Evolutionary conservation across 2,797 vertebrate species (phyloP), one percentile per base, ranked within the genome.

Genomic region (Gobionotothen gibberifrons): DNA sequence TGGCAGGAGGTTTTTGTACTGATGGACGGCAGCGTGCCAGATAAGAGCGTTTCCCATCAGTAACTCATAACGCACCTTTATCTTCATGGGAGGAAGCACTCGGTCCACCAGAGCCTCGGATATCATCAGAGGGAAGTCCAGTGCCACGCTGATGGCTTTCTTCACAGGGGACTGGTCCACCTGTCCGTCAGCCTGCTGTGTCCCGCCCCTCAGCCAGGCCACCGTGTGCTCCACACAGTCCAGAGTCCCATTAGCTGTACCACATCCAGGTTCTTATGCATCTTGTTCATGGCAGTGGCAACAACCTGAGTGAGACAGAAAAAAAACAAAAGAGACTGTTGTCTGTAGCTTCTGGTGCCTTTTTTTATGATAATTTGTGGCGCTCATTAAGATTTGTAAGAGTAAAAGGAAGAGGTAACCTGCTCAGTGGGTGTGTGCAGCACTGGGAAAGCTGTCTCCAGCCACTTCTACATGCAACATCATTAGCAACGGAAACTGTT

Each of bases 381-480:
- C 1, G 9, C 3, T 61, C 17, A 19, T 52, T 26, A 43, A 29
- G 9, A 36, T 63, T 42, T 53, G 16, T 4, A 46, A 12, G 2
- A 0, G 67, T 3, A 2, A 15, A 1, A 51, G 3, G 3, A 26
- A 62, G 15, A 17, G 0, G 0, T 85, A 87, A 98, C 97, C 96
- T 96, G 91, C n/a, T 96, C 91, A 17, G 95, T 94, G 21, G 96
- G 95, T 65, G 96, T 90, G 71, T 95, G 93, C 53, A 98, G 85
- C 81, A 96, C 93, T 56, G 97, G 97, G 72, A 98, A 93, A 9
- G 87, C 93, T 53, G 92, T 91, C 90, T 97, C 97, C 72, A 99
- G 93, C 93, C 94, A 97, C 96, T 95, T 89, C 95, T 95, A 73
- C 97, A 99, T 0, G 97, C 97, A 75, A 97, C 91, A 62, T 81